Base-by-base conservation (phyloP, 2,797 vertebrate species). In the Meda fulgida region DNA sequence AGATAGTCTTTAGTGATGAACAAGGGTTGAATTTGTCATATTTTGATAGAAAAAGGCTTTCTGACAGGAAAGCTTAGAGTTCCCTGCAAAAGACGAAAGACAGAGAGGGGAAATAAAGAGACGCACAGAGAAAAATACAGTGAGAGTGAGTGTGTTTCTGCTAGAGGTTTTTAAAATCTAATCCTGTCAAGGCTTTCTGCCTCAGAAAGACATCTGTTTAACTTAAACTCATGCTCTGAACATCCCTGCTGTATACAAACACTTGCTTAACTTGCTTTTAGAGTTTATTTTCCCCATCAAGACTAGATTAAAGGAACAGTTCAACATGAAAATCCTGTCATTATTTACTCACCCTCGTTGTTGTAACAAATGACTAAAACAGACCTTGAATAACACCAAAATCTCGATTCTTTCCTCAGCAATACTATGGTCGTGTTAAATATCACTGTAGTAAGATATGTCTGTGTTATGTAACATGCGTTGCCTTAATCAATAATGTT, bases 141-240 rank as follows among this genome's bases (percentile, higher is more conserved):
- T 6, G 34, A 4, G 3, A 18, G 13, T 1, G 53, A 19, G 13
- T 1, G 46, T 70, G n/a, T 38, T 82, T 43, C 38, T 31, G 69
- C 67, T 71, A 6, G n/a, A 70, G 21, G 36, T 66, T 67, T 85
- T 77, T 16, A 1, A 73, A 86, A 69, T 58, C 26, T 82, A 86
- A 86, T 86, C 85, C 78, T 81, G 69, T 40, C 73, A 67, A 53
- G 13, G 36, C 60, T 78, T 78, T 63, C 77, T 77, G 70, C 48
- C 40, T 65, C 65, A 69, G 77, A 75, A 78, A 87, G 69, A 78
- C 40, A 79, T 85, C 58, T 60, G 31, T 80, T 85, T 89, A 77
- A 31, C 78, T 80, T 66, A 34, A 31, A 67, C 86, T 73, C 76
- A 78, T 66, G 40, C 67, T 76, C 78, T 48, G 26, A 78, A 83